A percentile compares a stretch with the other conserved stretches of the same genome.
These are phyloP conservation scores for Natrix natrix DNA, from an alignment of 2,797 vertebrate species.

Conservation along the genomic window DNA sequence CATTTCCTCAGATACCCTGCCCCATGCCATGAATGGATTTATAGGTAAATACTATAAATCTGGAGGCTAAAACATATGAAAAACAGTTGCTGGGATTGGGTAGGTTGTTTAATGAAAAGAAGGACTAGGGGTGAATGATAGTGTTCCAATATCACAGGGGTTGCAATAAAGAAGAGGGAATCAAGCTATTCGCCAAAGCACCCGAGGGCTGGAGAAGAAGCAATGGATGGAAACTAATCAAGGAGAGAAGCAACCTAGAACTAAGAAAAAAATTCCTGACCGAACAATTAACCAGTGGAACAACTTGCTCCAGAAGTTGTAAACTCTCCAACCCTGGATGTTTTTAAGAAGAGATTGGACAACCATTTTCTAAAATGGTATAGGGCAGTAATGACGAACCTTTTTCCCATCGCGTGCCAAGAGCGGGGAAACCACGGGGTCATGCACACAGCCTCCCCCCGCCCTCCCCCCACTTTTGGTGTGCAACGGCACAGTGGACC, in stretches of 20 bases:
- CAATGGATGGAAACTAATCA: neutral
- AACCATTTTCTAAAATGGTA: neutral
- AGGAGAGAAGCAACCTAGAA: neutral
- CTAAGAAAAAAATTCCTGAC: neutral
- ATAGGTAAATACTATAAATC: neutral
- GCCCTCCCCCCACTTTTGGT: no score
- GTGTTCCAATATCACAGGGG: neutral
- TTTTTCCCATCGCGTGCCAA: no score
- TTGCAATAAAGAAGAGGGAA: neutral
- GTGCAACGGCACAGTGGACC: no score
- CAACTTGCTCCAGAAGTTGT: neutral
- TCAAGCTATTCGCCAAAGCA: neutral
- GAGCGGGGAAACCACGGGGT: no score
- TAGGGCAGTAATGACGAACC: neutral
- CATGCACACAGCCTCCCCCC: no score
- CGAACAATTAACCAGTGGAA: neutral
- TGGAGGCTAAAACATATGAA: no score
- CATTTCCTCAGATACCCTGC: neutral
- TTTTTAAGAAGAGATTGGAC: neutral
- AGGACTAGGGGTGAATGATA: no score
- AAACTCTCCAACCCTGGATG: neutral
- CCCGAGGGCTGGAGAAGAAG: neutral
- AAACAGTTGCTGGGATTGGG: no score
- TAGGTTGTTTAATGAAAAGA: no score
- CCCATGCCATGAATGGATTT: neutral